Evolutionary conservation across 2,797 vertebrate species (phyloP).

Genomic region (Rhinophrynus dorsalis): DNA sequence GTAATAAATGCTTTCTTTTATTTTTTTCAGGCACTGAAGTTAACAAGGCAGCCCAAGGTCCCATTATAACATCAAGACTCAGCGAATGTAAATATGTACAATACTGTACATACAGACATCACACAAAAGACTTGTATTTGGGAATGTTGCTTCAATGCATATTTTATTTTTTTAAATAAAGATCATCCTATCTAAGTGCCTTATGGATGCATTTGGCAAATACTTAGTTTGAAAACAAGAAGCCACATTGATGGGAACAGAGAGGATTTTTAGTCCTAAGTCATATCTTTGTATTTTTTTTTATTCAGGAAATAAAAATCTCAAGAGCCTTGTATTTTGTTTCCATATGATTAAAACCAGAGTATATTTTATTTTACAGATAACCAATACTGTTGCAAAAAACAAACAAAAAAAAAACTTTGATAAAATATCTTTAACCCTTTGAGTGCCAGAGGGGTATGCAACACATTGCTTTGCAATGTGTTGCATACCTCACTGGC

Average conservation of each 20-base stretch:
- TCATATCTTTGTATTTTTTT: slow-evolving; percentile 61
- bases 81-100: slow-evolving; percentile 67
- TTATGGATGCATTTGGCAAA: slow-evolving; percentile 68
- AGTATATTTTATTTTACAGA: background rate
- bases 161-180: slow-evolving; percentile 77
- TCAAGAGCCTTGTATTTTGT: slow-evolving; percentile 1
- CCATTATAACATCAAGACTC: slow-evolving; percentile 61
- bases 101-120: slow-evolving; percentile 61
- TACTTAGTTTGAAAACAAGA: slow-evolving; percentile 61
- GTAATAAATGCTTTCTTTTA: too few relatives aligned
- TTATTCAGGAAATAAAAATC: slow-evolving; percentile 46
- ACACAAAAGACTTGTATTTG: slow-evolving; percentile 62
- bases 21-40: slow-evolving; percentile 69
- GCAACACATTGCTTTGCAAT: too few relatives aligned
- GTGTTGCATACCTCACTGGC: too few relatives aligned
- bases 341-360: background rate
- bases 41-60: slow-evolving; percentile 71
- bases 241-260: slow-evolving; percentile 53
- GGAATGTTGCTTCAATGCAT: slow-evolving; percentile 69
- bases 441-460: too few relatives aligned
- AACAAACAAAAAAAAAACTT: too few relatives aligned
- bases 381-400: too few relatives aligned
- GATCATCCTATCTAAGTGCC: slow-evolving; percentile 71
- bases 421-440: too few relatives aligned
- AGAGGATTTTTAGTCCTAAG: slow-evolving; percentile 61